phyloP scores from a whole-genome alignment of 2,113 vertebrate genomes.

The Platanista minor region DNA sequence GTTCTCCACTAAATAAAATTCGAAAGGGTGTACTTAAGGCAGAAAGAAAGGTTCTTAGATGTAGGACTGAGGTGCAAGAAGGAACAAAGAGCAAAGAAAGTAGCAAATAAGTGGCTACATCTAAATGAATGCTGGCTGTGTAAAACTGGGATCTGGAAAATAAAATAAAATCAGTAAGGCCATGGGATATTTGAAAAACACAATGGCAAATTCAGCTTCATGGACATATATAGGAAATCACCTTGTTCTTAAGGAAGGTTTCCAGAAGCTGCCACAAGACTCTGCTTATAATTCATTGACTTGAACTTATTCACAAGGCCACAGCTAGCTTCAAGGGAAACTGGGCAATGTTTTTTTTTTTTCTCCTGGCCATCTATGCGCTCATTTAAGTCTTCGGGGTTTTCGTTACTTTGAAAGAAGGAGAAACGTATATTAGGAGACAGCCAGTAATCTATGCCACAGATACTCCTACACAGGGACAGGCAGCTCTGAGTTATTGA shows the following conservation, averaged over 20 bases:
- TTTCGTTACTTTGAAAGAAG: neutral
- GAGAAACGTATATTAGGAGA: neutral
- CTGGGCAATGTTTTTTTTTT: neutral
- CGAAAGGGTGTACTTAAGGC: neutral
- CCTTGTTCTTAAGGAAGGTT: neutral
- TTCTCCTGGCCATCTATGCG: accelerated
- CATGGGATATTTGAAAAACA: neutral
- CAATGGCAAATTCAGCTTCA: neutral
- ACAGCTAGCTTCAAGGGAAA: neutral
- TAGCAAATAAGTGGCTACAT: neutral
- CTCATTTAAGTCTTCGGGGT: neutral
- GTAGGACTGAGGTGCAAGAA: neutral
- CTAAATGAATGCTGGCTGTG: neutral
- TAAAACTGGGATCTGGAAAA: neutral
- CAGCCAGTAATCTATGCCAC: neutral
- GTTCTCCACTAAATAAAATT: neutral
- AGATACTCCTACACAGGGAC: neutral
- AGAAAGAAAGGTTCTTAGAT: neutral
- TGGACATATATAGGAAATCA: neutral
- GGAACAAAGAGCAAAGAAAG: neutral
- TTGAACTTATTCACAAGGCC: neutral
- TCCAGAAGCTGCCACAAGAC: neutral
- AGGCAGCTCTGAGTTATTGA: neutral
- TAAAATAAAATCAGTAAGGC: neutral
- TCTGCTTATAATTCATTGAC: neutral